Evolutionary conservation across 2,797 vertebrate genomes (phyloP).

Genomic region (Galago senegalensis): DNA sequence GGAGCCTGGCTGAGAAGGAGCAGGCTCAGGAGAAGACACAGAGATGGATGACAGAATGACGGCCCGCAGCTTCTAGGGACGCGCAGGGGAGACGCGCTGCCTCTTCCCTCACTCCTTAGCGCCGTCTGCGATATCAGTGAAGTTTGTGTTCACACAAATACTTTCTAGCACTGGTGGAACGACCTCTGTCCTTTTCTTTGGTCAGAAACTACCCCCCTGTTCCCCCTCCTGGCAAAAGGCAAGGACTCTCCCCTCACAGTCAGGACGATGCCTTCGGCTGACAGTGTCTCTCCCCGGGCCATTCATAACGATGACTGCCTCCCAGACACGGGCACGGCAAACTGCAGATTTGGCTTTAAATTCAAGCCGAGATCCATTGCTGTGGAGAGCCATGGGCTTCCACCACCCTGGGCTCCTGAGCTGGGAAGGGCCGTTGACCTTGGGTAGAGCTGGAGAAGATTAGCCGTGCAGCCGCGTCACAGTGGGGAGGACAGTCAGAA

Average conservation of each 20-base stretch:
- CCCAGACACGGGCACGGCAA: background rate
- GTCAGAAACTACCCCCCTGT: background rate
- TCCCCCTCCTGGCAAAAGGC: background rate
- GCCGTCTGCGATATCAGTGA: background rate
- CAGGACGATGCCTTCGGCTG: background rate
- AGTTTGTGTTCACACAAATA: background rate
- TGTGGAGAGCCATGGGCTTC: background rate
- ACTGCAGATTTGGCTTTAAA: background rate
- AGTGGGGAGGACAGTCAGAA: background rate
- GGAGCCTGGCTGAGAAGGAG: background rate
- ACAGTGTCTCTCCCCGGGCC: background rate
- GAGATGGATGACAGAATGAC: background rate
- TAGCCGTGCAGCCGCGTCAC: background rate
- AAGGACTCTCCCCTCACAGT: background rate
- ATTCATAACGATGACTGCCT: slow-evolving; percentile 18
- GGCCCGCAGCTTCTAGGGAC: background rate
- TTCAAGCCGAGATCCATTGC: background rate
- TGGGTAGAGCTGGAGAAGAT: background rate
- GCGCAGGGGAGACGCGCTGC: background rate
- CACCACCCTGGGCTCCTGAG: background rate
- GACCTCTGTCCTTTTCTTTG: background rate
- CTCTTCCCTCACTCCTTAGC: background rate
- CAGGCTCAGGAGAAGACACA: background rate
- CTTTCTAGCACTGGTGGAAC: background rate
- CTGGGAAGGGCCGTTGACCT: background rate